Evolutionary conservation across 2,888 invertebrate species (phyloP).

Genomic region (Arenicola marina): DNA sequence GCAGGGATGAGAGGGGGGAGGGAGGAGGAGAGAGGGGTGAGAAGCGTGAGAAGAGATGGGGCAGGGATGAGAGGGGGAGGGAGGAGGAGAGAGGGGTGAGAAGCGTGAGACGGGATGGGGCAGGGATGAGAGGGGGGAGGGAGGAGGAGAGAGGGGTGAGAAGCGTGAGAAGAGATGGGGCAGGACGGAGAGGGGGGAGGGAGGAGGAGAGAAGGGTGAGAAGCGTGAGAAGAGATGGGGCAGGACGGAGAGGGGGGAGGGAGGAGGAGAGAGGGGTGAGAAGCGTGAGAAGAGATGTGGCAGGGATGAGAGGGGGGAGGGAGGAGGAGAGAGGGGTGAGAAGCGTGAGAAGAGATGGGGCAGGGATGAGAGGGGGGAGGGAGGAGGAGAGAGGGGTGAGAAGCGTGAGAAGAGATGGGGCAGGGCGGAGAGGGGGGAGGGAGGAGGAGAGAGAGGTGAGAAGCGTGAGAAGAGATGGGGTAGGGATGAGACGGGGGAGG

Average conservation of each 20-base stretch:
- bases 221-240: not conserved
- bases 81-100: not conserved
- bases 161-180: not conserved
- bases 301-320: not conserved
- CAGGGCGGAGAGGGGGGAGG: not conserved
- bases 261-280: not conserved
- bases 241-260: not conserved
- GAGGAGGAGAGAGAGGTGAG: conserved; percentile 6
- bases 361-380: not conserved
- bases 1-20: no score
- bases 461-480: no score
- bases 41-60: no score
- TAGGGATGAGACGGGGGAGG: conserved; percentile 7
- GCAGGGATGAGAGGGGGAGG: not conserved
- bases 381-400: conserved; percentile 3
- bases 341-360: not conserved
- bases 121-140: not conserved
- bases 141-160: not conserved
- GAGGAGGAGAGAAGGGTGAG: not conserved
- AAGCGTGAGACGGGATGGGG: not conserved
- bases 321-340: not conserved
- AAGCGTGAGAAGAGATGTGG: not conserved
- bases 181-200: not conserved
- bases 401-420: conserved; percentile 6
- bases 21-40: no score